Evolutionary conservation across 2,888 invertebrate species (phyloP), one percentile per base, ranked within the genome.

Genomic region (Cheilosia vulpina): DNA sequence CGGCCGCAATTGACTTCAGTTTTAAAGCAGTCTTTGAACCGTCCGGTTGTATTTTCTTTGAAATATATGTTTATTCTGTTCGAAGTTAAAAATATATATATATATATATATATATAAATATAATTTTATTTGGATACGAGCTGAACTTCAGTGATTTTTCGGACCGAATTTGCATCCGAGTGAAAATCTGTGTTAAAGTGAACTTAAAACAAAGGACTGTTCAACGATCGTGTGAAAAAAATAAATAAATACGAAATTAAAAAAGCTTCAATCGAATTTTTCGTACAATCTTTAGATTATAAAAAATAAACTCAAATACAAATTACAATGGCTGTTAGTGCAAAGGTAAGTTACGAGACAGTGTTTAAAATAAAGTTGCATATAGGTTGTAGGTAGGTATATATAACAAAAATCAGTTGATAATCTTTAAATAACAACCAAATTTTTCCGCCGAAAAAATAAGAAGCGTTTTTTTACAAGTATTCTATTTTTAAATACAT

Each of bases 1-100:
- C 57, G 43, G 45, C 45, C 55, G 66, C 68, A 58, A 72, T 68
- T 62, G 60, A 73, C 55, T 85, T 85, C 85, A 85, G 85, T 85
- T 81, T 62, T 81, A 72, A 80, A 53, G 53, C 53, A 81, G 81
- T 55, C 85, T 72, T 76, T 71, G 77, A 71, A 63, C 57, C 63
- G 76, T 81, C 63, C 62, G 60, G 80, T 60, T 69, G 75, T 71
- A 65, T 63, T 73, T 68, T 58, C 17, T 27, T 65, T 53, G 31
- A 17, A 43, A 43, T 13, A 71, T 53, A 6, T n/a, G 13, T 31
- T 15, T 21, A 15, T 17, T 31, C 27, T 31, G 31, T 52, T 11
- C n/a, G 19, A 31, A 72, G 31, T 11, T 43, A n/a, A 43, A 41
- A 19, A 31, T 43, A 53, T 19, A 43, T 9, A 31, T 21, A 21